These are phyloP conservation scores for Melieria omissa DNA, from an alignment of 2,888 invertebrate genomes.

Conservation along the genomic window DNA sequence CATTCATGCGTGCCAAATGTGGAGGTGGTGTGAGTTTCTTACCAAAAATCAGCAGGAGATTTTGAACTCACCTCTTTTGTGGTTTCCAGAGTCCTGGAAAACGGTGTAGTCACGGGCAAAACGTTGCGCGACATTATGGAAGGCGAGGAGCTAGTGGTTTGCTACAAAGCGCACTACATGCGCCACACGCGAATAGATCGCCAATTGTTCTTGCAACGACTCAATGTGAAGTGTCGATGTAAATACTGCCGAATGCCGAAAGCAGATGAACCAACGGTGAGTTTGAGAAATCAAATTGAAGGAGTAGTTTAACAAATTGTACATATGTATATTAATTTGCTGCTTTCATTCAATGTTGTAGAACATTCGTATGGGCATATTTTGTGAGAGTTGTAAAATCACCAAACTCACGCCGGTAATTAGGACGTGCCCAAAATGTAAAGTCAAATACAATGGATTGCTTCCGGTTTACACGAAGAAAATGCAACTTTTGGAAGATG, in stretches of 20 bases:
- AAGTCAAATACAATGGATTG: slow-evolving; percentile 37
- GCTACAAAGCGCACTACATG: slow-evolving; percentile 44
- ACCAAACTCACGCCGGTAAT: slow-evolving; percentile 39
- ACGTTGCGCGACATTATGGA: slow-evolving; percentile 39
- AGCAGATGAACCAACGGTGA: slow-evolving; percentile 37
- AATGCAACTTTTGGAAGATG: slow-evolving; percentile 37
- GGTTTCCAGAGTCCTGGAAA: slow-evolving; percentile 42
- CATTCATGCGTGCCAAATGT: slow-evolving; percentile 47
- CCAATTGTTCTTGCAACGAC: slow-evolving; percentile 26
- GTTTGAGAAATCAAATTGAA: slow-evolving; percentile 20
- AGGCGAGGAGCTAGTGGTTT: slow-evolving; percentile 45
- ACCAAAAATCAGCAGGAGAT: too few relatives aligned
- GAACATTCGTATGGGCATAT: slow-evolving; percentile 42
- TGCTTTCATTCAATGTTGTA: slow-evolving; percentile 24
- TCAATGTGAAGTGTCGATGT: slow-evolving; percentile 34
- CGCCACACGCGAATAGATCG: slow-evolving; percentile 17
- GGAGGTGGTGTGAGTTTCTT: slow-evolving; percentile 44
- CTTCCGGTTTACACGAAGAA: slow-evolving; percentile 40
- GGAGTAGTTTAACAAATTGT: background rate
- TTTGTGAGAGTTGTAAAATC: slow-evolving; percentile 41
- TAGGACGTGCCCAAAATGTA: slow-evolving; percentile 42
- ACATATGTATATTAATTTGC: slow-evolving; percentile 4
- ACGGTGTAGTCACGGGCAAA: slow-evolving; percentile 45
- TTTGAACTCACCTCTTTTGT: too few relatives aligned
- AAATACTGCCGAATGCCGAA: slow-evolving; percentile 38